A percentile compares a stretch with the other conserved stretches of the same genome.
Evolutionary conservation across 2,113 vertebrate species (phyloP).

Genomic region (Microcebus tavaratra): DNA sequence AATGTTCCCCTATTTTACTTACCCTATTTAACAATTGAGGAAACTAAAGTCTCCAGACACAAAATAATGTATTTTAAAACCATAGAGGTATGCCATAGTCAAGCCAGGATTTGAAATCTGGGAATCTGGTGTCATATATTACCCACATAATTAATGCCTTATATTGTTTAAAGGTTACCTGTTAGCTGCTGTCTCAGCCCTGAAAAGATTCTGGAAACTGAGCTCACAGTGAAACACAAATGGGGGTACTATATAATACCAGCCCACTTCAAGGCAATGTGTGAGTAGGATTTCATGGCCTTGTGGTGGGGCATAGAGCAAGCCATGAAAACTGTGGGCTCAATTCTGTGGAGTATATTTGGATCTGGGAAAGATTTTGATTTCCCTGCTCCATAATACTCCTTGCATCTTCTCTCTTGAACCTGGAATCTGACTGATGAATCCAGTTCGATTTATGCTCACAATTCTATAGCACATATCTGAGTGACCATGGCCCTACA

Average conservation of each 20-base stretch:
- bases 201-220: neutral
- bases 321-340: neutral
- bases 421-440: neutral
- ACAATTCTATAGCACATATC: neutral
- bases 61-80: neutral
- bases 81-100: neutral
- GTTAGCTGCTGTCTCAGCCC: neutral
- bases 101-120: neutral
- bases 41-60: neutral
- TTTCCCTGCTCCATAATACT: neutral
- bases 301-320: neutral
- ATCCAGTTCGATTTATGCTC: neutral
- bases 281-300: fast-evolving
- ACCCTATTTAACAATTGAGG: neutral
- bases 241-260: neutral
- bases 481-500: neutral
- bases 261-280: fast-evolving
- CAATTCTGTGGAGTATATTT: neutral
- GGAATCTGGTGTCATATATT: neutral
- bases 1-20: neutral
- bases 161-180: neutral
- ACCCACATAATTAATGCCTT: neutral
- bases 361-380: neutral
- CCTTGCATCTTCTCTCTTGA: neutral
- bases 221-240: neutral